Base-by-base conservation (phyloP, 2,113 vertebrate species). In the Zosterops japonicus region DNA sequence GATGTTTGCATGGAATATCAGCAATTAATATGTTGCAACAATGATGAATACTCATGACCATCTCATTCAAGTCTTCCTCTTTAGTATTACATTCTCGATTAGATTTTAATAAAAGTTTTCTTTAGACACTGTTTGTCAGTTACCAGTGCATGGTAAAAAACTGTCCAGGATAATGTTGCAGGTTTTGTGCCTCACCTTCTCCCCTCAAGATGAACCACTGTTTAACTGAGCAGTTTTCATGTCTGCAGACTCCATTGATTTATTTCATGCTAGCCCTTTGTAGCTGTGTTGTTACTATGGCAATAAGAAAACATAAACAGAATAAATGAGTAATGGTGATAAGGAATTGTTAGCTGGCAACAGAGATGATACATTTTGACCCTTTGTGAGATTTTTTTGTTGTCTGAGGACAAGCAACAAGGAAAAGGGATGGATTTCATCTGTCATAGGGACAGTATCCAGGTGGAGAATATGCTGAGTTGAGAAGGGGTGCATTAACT, bases 321-420 rank as follows among this genome's bases (percentile, higher is more conserved):
- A 90, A 47, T 93, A 88, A 90, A 88, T 96, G 95, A 95, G 69
- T 93, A 95, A 95, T 87, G 77, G 77, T 2, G 49, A 95, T 96
- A 96, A 96, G 75, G 90, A 95, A 88, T 96, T 95, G 92, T 83
- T 87, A 96, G 93, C 74, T 94, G 93, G 94, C 93, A 96, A 70
- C 75, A 83, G 79, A 78, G 74, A 95, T 90, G 60, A 87, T 89
- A 71, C 41, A 42, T 94, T 94, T 89, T 90, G 84, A 94, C 59
- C 57, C 79, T 81, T 76, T 92, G 64, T 80, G 61, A 91, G 64
- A 70, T 83, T 89, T 94, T 71, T 82, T 91, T 87, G 72, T 79
- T 94, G 61, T 88, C 65, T 82, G 79, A 92, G 59, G 77, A 83
- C 31, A 75, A 68, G 36, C 42, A 95, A 67, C 65, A 74, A 52